Evolutionary conservation across 1,140 invertebrate species (phyloP), one percentile per base, ranked within the genome.

Genomic region (Aphelinus certus): DNA sequence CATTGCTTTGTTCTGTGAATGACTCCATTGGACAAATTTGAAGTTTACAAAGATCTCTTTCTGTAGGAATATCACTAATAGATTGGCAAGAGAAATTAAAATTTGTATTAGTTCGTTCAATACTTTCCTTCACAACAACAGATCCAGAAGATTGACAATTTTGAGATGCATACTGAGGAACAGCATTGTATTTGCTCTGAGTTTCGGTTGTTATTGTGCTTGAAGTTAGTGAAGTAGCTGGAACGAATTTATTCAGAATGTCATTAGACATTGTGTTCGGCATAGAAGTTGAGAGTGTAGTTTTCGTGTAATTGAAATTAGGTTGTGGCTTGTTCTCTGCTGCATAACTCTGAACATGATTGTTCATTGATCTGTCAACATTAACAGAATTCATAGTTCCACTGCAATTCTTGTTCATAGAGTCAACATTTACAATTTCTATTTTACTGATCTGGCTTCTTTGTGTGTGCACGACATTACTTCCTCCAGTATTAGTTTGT

Each of bases 241-340:
- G 73, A 58, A 76, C 71, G 48, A 73, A 76, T 62, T 76, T 76
- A 51, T 73, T 76, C 61, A 76, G 64, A 58, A 76, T 76, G 7
- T 72, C 75, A 53, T 10, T 66, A 2, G 46, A 46, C 64, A 66
- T 66, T 6, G 64, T 26, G 58, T 73, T 72, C n/a, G 75, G 56
- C 42, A 73, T 69, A n/a, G 75, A 71, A 42, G 70, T 56, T 26
- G 72, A 46, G n/a, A 65, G 47, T 46, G 65, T 60, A 42, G 72
- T 71, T 56, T 76, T 76, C 45, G 69, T 62, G 55, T 76, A 73
- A 10, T 58, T 72, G 46, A 73, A 76, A 69, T 72, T 73, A 10
- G 65, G 7, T 46, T 73, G 65, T 46, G 67, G 10, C 9, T 76
- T 76, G 26, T 56, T 69, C 53, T 76, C 75, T 10, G 60, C 26